Evolutionary conservation across 2,888 invertebrate species (phyloP).

Genomic region (Blastobasis lacticolella): DNA sequence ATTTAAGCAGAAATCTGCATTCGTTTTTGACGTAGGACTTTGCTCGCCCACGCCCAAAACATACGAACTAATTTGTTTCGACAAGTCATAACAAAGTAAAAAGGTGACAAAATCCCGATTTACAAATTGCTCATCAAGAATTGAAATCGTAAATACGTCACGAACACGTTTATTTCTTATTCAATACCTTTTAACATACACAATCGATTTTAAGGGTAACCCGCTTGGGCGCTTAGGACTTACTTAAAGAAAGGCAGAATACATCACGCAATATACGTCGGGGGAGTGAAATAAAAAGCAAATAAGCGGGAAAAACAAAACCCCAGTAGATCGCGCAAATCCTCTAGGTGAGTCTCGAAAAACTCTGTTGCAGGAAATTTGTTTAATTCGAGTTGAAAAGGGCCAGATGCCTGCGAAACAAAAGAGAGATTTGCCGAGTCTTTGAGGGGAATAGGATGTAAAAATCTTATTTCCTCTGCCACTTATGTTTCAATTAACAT

Average conservation of each 20-base stretch:
- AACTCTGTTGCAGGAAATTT: conserved; percentile 66
- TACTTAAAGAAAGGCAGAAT: background rate
- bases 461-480: conserved; percentile 41
- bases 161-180: too few species aligned
- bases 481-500: conserved; percentile 55
- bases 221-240: too few species aligned
- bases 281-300: conserved; percentile 8
- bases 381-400: conserved; percentile 63
- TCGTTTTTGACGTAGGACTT: too few species aligned
- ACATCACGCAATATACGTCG: conserved; percentile 5
- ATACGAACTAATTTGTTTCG: too few species aligned
- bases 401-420: conserved; percentile 34
- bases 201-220: background rate
- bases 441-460: background rate
- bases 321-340: conserved; percentile 56
- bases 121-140: too few species aligned
- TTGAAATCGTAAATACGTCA: too few species aligned
- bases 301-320: conserved; percentile 54
- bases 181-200: background rate
- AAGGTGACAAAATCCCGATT: too few species aligned
- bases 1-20: too few species aligned
- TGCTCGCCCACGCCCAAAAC: too few species aligned
- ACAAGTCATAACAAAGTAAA: too few species aligned
- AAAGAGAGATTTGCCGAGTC: background rate
- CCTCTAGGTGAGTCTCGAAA: conserved; percentile 55